Base-by-base conservation (phyloP, 1,140 invertebrate species). In the Sitobion miscanthi region DNA sequence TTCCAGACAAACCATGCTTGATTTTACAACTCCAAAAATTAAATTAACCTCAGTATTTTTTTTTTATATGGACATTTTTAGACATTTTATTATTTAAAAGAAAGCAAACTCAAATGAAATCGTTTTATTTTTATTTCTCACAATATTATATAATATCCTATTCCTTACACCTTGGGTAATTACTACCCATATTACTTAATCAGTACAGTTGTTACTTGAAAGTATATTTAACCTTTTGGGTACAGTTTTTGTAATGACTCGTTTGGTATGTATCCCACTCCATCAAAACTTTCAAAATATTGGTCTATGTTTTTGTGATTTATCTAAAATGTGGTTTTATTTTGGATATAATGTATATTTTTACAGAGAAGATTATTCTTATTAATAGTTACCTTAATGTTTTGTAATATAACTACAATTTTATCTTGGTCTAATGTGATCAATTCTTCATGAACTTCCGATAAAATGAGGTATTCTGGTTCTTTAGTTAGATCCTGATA, bases 1-100 rank as follows among this genome's bases (percentile, higher is more conserved):
- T 83, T 83, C 25, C 23, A 52, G 6, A 90, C 4, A n/a, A 90
- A 20, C 57, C 5, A 38, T 52, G 90, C 90, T 92, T 92, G 30
- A 35, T 83, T 38, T 49, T 52, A 49, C 69, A 83, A 35, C 8
- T 57, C 17, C 14, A 69, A 90, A 90, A 92, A 83, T 62, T 62
- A 49, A 49, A 82, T 86, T 85, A 85, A 85, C 91, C n/a, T 52
- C 82, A 93, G 52, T 85, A 57, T 57, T 86, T 85, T 93, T 85
- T 92, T 86, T 86, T 93, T 85, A 54, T 54, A 83, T 20, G 35
- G 42, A 93, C 82, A 86, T 93, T 93, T 93, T 85, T 93, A 93
- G 91, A 85, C 21, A 85, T 52, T 85, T 85, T 86, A 85, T 54
- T 85, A 85, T 54, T 85, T 85, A 93, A 54, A 93, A 91, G 35